Evolutionary conservation across 2,888 invertebrate species (phyloP).

Genomic region (Scotopteryx bipunctaria): DNA sequence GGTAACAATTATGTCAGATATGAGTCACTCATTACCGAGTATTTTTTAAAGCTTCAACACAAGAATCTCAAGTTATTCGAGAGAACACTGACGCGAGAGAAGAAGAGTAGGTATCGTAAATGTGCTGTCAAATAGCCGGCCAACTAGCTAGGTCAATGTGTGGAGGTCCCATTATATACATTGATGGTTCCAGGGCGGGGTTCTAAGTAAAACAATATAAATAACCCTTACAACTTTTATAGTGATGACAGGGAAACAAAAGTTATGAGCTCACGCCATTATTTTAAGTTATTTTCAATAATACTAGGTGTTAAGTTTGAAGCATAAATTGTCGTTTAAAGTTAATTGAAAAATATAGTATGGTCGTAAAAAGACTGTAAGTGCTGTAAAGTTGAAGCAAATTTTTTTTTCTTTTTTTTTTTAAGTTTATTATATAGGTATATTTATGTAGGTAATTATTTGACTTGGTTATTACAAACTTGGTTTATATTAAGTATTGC

Average conservation of each 20-base stretch:
- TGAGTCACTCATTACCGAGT: slow-evolving; percentile 3
- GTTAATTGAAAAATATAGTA: neutral
- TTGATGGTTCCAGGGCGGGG: too few species aligned
- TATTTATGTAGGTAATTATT: neutral
- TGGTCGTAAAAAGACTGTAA: neutral
- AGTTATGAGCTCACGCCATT: slow-evolving; percentile 2
- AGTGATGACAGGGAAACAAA: slow-evolving; percentile 2
- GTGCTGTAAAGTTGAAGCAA: neutral
- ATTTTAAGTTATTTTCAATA: neutral
- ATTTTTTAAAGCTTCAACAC: neutral
- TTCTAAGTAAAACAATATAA: too few species aligned
- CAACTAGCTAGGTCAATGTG: too few species aligned
- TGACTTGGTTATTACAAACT: too few species aligned
- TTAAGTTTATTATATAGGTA: neutral
- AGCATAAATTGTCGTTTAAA: neutral
- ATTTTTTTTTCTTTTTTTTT: neutral
- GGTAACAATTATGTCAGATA: slow-evolving; percentile 5
- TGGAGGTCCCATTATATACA: too few species aligned
- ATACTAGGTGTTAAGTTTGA: neutral
- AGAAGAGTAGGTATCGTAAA: too few species aligned
- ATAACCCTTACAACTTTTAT: neutral
- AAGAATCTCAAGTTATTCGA: too few species aligned
- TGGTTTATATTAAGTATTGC: too few species aligned
- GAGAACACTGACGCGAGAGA: too few species aligned
- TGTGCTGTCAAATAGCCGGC: too few species aligned